phyloP scores from a whole-genome alignment of 1,140 invertebrate genomes.

The Littorina saxatilis region DNA sequence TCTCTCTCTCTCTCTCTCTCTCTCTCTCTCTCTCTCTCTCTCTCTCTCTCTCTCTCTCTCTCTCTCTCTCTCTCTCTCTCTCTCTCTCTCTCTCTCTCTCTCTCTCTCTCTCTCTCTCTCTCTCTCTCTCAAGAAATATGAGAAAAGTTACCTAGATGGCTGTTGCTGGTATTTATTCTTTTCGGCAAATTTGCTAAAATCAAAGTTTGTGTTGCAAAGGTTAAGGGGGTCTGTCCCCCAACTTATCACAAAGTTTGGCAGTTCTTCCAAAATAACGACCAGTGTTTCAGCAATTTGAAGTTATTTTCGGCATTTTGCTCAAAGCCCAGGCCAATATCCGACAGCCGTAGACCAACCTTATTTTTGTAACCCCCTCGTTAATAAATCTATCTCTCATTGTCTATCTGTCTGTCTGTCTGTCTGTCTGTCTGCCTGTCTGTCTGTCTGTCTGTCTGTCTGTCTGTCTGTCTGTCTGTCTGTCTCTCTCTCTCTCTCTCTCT shows the following conservation, averaged over 20 bases:
- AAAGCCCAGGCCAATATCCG: no score
- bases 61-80: neutral
- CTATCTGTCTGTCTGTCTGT: constrained; percentile 6
- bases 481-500: neutral
- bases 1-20: neutral
- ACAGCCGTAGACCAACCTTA: neutral
- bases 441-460: constrained; percentile 16
- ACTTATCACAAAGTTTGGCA: no score
- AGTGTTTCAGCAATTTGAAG: no score
- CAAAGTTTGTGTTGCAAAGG: no score
- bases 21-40: neutral
- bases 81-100: neutral
- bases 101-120: neutral
- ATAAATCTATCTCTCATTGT: neutral
- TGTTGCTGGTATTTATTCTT: no score
- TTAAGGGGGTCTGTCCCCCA: no score
- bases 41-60: neutral
- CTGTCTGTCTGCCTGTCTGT: constrained; percentile 14
- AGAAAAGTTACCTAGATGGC: neutral
- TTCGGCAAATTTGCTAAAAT: no score
- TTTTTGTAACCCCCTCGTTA: neutral
- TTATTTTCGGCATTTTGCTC: no score
- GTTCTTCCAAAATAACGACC: no score
- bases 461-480: neutral
- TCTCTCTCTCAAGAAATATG: neutral